Conservation (phyloP, 1,140 invertebrate genomes). For the Trichonephila clavata region DNA sequence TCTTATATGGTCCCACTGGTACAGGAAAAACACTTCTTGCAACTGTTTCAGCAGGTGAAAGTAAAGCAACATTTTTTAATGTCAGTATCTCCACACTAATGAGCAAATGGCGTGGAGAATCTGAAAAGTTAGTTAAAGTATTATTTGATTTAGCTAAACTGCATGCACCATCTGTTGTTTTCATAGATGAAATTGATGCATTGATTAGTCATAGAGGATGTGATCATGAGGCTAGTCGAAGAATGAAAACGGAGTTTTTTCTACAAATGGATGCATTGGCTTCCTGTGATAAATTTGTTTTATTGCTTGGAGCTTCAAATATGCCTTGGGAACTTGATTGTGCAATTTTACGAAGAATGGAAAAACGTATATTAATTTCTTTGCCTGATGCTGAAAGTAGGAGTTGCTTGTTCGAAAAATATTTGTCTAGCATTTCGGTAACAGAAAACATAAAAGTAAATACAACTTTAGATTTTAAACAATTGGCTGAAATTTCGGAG, state of each 20-base stretch:
- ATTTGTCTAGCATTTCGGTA: conserved; percentile 82
- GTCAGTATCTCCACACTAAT: conserved; percentile 97
- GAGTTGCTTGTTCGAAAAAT: conserved; percentile 85
- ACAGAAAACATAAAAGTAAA: conserved; percentile 78
- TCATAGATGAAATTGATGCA: conserved; percentile 98
- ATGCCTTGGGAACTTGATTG: conserved; percentile 95
- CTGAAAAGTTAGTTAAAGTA: conserved; percentile 96
- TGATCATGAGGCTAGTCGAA: conserved; percentile 84
- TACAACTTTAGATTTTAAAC: conserved; percentile 83
- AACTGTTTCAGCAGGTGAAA: conserved; percentile 99
- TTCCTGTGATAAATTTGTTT: conserved; percentile 85
- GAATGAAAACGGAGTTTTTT: conserved; percentile 87
- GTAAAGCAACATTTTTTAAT: conserved; percentile 99
- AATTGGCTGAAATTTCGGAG: conserved; percentile 85
- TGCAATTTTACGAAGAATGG: conserved; percentile 92
- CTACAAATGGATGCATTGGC: conserved; percentile 89
- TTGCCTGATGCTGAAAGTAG: conserved; percentile 87
- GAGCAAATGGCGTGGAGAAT: conserved; percentile 98
- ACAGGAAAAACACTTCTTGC: conserved; percentile 99
- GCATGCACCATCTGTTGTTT: conserved; percentile 95
- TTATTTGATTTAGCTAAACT: conserved; percentile 92
- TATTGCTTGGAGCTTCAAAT: conserved; percentile 94
- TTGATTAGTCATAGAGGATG: conserved; percentile 85
- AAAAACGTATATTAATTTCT: conserved; percentile 92
- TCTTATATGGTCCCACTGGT: conserved; percentile 93